Evolutionary conservation across 2,888 invertebrate species (phyloP).

Genomic region (Nebria salina): DNA sequence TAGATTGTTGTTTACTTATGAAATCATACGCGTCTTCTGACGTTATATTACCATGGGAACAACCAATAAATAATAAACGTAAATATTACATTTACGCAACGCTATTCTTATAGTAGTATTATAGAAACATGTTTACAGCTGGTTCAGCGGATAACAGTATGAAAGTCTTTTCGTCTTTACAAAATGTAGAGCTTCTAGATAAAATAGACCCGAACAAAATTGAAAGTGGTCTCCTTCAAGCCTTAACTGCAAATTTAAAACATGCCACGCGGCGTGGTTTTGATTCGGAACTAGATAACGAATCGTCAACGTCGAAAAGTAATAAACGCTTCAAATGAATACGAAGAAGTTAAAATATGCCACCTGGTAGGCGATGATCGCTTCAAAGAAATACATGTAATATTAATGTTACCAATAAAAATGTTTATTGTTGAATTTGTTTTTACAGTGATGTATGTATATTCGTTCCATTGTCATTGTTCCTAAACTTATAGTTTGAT

Average conservation of each 20-base stretch:
- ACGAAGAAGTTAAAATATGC: not conserved
- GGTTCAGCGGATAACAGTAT: conserved; percentile 18
- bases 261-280: conserved; percentile 16
- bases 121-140: conserved; percentile 11
- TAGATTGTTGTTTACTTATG: conserved; percentile 38
- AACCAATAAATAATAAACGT: conserved; percentile 6
- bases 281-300: not conserved
- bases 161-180: conserved; percentile 5
- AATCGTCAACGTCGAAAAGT: not conserved
- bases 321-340: conserved; percentile 22
- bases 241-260: conserved; percentile 34
- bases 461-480: conserved; percentile 35
- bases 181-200: conserved; percentile 17
- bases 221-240: conserved; percentile 30
- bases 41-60: conserved; percentile 33
- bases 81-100: not conserved
- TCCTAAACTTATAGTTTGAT: conserved; percentile 44
- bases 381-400: conserved; percentile 5
- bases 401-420: conserved; percentile 51
- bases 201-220: conserved; percentile 26
- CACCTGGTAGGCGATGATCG: not conserved
- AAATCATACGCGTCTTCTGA: conserved; percentile 37
- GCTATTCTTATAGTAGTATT: not conserved
- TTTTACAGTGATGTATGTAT: conserved; percentile 55
- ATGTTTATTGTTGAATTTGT: conserved; percentile 54